Base-by-base conservation (phyloP, 2,113 vertebrate species). In the Zosterops pallidus region DNA sequence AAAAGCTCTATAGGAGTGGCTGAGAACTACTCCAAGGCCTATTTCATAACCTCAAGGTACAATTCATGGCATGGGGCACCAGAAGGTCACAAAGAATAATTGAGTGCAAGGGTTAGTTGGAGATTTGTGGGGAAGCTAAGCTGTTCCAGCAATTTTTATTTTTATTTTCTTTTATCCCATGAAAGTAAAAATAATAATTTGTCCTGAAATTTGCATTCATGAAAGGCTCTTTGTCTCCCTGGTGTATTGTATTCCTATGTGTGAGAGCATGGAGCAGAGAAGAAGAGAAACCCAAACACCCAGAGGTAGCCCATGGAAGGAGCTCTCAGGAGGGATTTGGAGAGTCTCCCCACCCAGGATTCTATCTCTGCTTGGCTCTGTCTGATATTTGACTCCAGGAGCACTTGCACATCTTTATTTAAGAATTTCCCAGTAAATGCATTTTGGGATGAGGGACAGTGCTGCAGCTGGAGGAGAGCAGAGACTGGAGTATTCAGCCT, bases 51-150 rank as follows among this genome's bases (percentile, higher is more conserved):
- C 95, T 96, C 90, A 64, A 96, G 89, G 93, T 95, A 94, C 81
- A 89, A 92, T 85, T 94, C 96, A 90, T 62, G 93, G 83, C 83
- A 91, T 0, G 9, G 92, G 79, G 72, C 90, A 80, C 83, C 41
- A 91, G 81, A 44, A 96, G 86, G 89, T 94, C 93, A 87, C 0
- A 0, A 86, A 86, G 95, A 97, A 95, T 96, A 96, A 97, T 94
- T 94, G 92, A 95, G 95, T 92, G 89, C 95, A 97, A 95, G 94
- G 93, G 90, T 96, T 97, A 95, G 79, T 86, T 96, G 90, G 90
- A 97, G 94, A 95, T 97, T 81, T 95, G 92, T 71, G 84, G 69
- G 79, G 59, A 90, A 89, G 87, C 46, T 4, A 26, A 70, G 9
- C 49, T n/a, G 14, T 64, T 90, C 56, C 39, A 83, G 29, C 0